Evolutionary conservation across 1,140 invertebrate species (phyloP).

Genomic region (Sinella curviseta): DNA sequence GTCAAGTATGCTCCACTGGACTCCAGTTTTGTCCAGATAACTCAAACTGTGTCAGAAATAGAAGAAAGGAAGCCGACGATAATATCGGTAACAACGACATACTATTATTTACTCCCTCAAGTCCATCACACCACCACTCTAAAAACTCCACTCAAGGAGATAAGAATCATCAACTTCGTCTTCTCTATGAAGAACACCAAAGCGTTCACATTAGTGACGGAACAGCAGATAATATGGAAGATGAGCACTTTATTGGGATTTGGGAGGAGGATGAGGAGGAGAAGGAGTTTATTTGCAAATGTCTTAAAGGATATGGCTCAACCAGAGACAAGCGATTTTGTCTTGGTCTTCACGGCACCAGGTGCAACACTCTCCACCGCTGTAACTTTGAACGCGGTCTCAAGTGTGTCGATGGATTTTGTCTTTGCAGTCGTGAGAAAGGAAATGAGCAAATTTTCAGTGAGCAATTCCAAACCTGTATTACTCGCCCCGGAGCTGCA

Average conservation of each 20-base stretch:
- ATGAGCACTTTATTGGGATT: neutral
- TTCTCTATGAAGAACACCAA: neutral
- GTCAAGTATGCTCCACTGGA: neutral
- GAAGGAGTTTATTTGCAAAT: slow-evolving; percentile 9
- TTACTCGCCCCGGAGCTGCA: neutral
- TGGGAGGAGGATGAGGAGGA: neutral
- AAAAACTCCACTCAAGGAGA: neutral
- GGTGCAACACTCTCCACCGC: neutral
- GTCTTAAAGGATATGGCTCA: neutral
- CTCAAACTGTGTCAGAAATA: neutral
- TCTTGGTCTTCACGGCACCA: neutral
- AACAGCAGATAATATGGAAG: neutral
- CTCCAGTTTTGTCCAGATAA: slow-evolving; percentile 24
- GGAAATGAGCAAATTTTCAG: neutral
- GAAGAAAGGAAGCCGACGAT: neutral
- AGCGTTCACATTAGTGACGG: neutral
- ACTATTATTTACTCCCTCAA: neutral
- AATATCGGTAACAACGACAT: too few species aligned
- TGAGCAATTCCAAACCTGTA: neutral
- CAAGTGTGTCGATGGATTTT: neutral
- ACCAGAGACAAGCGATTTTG: neutral
- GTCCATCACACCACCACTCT: neutral
- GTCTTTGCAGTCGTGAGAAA: neutral
- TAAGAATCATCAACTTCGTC: neutral
- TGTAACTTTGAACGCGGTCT: neutral